Evolutionary conservation across 2,113 vertebrate genomes (phyloP).

Genomic region (Catharus minimus): DNA sequence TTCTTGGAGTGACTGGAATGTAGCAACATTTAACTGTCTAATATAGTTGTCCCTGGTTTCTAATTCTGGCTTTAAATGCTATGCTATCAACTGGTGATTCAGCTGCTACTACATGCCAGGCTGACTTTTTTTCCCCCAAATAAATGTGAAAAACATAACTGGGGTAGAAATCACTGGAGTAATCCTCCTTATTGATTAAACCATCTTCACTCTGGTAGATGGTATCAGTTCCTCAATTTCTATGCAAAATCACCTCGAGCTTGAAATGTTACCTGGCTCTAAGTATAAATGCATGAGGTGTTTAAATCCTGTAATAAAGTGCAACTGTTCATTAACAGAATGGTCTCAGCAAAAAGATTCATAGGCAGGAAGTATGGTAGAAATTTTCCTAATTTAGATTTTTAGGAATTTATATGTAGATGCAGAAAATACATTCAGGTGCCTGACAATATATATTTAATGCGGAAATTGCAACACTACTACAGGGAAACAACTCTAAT

Average conservation of each 20-base stretch:
- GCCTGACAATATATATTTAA: background rate
- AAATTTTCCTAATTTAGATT: background rate
- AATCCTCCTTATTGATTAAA: background rate
- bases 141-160: background rate
- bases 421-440: background rate
- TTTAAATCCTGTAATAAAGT: background rate
- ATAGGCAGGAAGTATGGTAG: background rate
- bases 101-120: constrained; percentile 45
- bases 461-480: background rate
- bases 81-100: constrained; percentile 43
- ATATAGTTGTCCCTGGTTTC: background rate
- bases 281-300: background rate
- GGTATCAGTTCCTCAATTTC: background rate
- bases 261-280: background rate
- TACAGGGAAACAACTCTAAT: background rate
- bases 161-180: background rate
- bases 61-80: constrained; percentile 41
- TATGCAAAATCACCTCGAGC: background rate
- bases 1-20: background rate
- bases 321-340: background rate
- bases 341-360: background rate
- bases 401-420: background rate
- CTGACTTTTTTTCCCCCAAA: background rate
- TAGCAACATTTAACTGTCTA: background rate
- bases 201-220: background rate